phyloP scores from a whole-genome alignment of 2,888 invertebrate species.

The Scaptomyza polygonia region DNA sequence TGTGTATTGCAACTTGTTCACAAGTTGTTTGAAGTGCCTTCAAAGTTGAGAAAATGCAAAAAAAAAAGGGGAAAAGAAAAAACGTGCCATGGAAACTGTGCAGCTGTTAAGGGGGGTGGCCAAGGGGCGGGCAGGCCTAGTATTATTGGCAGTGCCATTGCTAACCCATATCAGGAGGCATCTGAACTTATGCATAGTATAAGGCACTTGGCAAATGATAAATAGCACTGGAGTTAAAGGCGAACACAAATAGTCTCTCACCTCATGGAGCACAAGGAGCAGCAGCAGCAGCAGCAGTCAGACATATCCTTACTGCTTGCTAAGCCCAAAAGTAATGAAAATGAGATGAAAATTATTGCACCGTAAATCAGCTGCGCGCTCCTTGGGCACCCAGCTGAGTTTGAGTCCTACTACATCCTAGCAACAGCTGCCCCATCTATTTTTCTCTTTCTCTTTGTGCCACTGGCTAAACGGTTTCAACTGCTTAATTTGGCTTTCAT shows the following conservation, averaged over 20 bases:
- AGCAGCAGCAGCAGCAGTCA: conserved; percentile 12
- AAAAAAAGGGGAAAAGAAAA: not conserved
- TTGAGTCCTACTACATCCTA: conserved; percentile 6
- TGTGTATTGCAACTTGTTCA: conserved; percentile 60
- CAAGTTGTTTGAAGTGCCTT: conserved; percentile 59
- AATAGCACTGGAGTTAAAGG: conserved; percentile 52
- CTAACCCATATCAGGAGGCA: conserved; percentile 23
- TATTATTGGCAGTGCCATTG: conserved; percentile 26
- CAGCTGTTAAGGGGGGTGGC: conserved; percentile 25
- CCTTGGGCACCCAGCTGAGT: conserved; percentile 65
- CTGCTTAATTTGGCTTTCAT: conserved; percentile 81
- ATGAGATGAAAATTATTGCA: conserved; percentile 81
- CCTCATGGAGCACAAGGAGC: no score
- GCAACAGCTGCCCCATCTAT: conserved; percentile 4
- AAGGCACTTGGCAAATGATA: conserved; percentile 62
- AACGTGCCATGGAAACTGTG: conserved; percentile 43
- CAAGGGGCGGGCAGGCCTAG: conserved; percentile 37
- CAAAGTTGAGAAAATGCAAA: conserved; percentile 13
- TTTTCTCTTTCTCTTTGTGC: no score
- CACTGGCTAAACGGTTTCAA: conserved; percentile 68
- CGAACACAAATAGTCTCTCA: conserved; percentile 16
- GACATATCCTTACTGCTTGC: conserved; percentile 23
- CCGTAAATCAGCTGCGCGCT: conserved; percentile 67
- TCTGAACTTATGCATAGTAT: conserved; percentile 47
- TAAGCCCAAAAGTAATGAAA: conserved; percentile 76